A percentile compares a stretch with the other conserved stretches of the same genome.
Evolutionary conservation across 2,797 vertebrate species (phyloP).

Genomic region (Merluccius polli): DNA sequence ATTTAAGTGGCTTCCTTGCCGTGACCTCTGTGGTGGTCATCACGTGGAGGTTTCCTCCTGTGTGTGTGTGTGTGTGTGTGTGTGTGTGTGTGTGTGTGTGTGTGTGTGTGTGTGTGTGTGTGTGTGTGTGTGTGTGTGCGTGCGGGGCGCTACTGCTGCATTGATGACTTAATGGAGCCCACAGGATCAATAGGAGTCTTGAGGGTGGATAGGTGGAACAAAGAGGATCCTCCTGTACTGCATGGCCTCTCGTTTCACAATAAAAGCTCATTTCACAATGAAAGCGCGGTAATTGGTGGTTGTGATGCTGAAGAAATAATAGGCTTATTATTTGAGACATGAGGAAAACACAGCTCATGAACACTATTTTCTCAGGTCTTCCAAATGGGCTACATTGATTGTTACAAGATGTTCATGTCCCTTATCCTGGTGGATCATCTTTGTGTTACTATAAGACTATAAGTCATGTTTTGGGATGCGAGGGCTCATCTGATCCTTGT

Average conservation of each 20-base stretch:
- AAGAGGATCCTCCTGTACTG: not conserved
- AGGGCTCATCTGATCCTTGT: constrained; percentile 31
- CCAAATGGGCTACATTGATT: not conserved
- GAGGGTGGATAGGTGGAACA: constrained; percentile 50
- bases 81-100: not conserved
- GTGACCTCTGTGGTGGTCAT: constrained; percentile 52
- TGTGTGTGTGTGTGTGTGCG: not conserved
- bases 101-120: no score
- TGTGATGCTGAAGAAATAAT: not conserved
- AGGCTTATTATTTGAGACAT: not conserved
- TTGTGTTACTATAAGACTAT: constrained; percentile 18
- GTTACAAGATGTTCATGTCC: not conserved
- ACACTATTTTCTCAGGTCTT: not conserved
- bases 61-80: not conserved
- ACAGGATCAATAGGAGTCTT: constrained; percentile 58
- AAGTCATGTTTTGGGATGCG: constrained; percentile 23
- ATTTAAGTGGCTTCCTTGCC: constrained; percentile 48
- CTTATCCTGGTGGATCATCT: constrained; percentile 11
- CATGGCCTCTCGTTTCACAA: not conserved
- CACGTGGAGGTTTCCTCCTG: not conserved
- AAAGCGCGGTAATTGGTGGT: not conserved
- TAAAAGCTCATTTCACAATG: not conserved
- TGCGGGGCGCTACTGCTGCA: constrained; percentile 19
- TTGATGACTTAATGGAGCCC: constrained; percentile 61
- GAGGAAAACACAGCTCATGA: not conserved